Percentiles rank a stretch among this genome's conserved stretches.
These are phyloP conservation scores for Zophobas morio DNA, from an alignment of 1,140 invertebrate genomes.

Conservation along the genomic window DNA sequence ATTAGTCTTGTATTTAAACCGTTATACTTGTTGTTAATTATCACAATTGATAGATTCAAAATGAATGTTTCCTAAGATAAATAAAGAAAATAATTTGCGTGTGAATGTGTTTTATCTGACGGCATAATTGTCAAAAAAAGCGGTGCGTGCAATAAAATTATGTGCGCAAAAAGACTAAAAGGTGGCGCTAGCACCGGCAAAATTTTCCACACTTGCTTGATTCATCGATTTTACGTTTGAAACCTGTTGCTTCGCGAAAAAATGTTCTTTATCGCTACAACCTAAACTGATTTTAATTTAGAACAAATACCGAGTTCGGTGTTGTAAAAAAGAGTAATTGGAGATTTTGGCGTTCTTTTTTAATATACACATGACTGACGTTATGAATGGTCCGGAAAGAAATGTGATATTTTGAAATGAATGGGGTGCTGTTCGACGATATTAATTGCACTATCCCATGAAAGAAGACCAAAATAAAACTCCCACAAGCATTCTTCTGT, in stretches of 20 bases:
- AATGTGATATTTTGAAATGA: constrained; percentile 39
- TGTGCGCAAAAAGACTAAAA: not conserved
- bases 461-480: constrained; percentile 38
- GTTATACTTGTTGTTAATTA: constrained; percentile 18
- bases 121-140: not conserved
- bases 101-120: not conserved
- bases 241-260: constrained; percentile 34
- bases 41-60: constrained; percentile 23
- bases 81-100: constrained; percentile 18
- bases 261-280: constrained; percentile 6
- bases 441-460: constrained; percentile 33
- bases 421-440: constrained; percentile 20
- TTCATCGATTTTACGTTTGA: constrained; percentile 30
- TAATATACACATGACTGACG: constrained; percentile 25
- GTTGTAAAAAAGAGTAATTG: constrained; percentile 15
- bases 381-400: constrained; percentile 38
- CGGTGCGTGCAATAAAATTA: not conserved
- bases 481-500: constrained; percentile 35
- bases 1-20: not conserved
- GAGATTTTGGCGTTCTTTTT: constrained; percentile 21
- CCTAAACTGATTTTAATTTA: not conserved
- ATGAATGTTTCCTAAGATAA: not conserved
- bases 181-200: constrained; percentile 12
- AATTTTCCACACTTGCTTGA: constrained; percentile 36
- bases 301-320: not conserved